These are phyloP conservation scores for Meiosimyza decipiens DNA, from an alignment of 2,888 invertebrate species.

Conservation along the genomic window DNA sequence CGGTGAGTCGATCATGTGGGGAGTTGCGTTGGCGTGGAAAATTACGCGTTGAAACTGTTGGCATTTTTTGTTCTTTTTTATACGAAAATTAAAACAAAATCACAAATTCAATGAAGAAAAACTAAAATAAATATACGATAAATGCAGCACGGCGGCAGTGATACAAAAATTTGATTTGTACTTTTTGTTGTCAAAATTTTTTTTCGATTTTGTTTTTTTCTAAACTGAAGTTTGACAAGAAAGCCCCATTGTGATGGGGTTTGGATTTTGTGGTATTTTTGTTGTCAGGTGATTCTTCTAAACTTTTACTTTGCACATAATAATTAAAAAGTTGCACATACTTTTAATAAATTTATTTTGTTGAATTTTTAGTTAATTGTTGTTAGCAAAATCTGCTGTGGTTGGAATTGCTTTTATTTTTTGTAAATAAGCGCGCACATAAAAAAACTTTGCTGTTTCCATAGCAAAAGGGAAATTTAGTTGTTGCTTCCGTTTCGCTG, in stretches of 20 bases:
- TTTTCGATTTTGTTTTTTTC: background rate
- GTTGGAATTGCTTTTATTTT: no score
- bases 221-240: background rate
- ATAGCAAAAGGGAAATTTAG: no score
- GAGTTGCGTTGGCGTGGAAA: slow-evolving; percentile 45
- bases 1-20: background rate
- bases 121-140: slow-evolving; percentile 17
- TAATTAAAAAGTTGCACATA: background rate
- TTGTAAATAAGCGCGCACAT: no score
- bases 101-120: no score
- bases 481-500: no score
- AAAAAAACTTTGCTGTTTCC: no score
- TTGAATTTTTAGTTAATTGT: no score
- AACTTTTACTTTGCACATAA: background rate
- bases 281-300: background rate
- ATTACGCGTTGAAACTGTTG: slow-evolving; percentile 57
- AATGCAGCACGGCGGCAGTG: slow-evolving; percentile 4
- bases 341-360: no score
- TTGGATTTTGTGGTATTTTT: background rate
- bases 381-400: no score
- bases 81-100: background rate
- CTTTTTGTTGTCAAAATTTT: background rate
- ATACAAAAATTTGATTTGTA: background rate
- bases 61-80: slow-evolving; percentile 49
- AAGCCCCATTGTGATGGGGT: background rate